Conservation (phyloP, 2,113 vertebrate species). For the Herpetotheres cachinnans region DNA sequence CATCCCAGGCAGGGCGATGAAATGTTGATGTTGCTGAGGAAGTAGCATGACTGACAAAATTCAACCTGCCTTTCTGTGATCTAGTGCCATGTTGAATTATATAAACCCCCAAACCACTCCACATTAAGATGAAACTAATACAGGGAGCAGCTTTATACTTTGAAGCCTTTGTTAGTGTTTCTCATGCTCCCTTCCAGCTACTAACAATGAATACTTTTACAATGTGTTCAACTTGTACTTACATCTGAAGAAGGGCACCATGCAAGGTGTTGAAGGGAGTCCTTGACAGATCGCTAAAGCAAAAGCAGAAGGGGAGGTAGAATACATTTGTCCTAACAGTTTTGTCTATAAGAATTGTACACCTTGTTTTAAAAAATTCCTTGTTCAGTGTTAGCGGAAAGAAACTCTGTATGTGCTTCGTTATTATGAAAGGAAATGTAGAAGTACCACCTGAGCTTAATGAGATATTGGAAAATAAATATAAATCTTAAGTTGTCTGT, state of each 20-base stretch:
- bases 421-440: background rate
- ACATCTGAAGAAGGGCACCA: background rate
- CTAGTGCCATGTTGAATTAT: background rate
- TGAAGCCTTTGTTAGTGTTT: background rate
- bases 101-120: background rate
- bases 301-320: background rate
- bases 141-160: background rate
- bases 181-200: background rate
- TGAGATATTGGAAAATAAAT: constrained; percentile 61
- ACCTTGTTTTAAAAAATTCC: background rate
- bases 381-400: background rate
- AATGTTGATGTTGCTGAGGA: background rate
- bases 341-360: background rate
- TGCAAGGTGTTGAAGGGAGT: background rate
- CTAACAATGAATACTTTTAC: background rate
- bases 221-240: background rate
- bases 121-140: background rate
- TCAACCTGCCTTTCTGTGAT: background rate
- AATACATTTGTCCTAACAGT: background rate
- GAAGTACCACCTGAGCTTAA: constrained; percentile 25
- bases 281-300: background rate
- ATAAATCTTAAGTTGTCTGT: background rate
- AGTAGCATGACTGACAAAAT: background rate
- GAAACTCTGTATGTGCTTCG: background rate
- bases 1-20: background rate